Evolutionary conservation across 2,888 invertebrate species (phyloP).

Genomic region (Saturnia japonica): DNA sequence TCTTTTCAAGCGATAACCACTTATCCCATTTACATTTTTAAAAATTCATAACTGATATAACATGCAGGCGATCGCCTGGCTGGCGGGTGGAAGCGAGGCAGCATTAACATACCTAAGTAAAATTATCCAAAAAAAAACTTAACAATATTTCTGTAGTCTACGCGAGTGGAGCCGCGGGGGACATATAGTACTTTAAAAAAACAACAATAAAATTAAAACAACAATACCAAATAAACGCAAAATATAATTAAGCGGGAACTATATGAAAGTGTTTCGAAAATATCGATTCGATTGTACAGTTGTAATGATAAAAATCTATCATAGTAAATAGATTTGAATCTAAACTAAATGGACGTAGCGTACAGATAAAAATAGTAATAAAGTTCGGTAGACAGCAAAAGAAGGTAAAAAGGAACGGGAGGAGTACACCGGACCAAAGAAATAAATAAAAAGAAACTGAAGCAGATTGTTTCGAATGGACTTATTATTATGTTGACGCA

Average conservation of each 20-base stretch:
- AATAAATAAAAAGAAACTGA: constrained; percentile 51
- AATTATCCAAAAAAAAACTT: too few relatives aligned
- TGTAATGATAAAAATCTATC: neutral
- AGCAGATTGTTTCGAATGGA: constrained; percentile 64
- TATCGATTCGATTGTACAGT: neutral
- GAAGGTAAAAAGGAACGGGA: constrained; percentile 46
- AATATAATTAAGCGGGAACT: neutral
- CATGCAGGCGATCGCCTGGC: too few relatives aligned
- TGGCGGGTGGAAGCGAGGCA: too few relatives aligned
- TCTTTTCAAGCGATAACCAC: too few relatives aligned
- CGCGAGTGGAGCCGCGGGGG: too few relatives aligned
- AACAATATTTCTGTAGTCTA: too few relatives aligned
- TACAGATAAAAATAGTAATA: constrained; percentile 43
- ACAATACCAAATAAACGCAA: neutral
- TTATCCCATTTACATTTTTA: too few relatives aligned
- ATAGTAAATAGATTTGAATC: constrained; percentile 18
- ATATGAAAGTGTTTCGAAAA: neutral
- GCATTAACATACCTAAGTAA: too few relatives aligned
- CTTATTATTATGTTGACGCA: constrained; percentile 59
- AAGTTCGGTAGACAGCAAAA: constrained; percentile 26
- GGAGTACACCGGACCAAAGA: constrained; percentile 41
- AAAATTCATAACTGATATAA: too few relatives aligned
- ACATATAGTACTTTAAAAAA: neutral
- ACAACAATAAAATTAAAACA: neutral
- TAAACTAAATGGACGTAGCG: constrained; percentile 35